These are phyloP conservation scores for Esox lucius DNA, from an alignment of 2,797 vertebrate species.

Conservation along the genomic window DNA sequence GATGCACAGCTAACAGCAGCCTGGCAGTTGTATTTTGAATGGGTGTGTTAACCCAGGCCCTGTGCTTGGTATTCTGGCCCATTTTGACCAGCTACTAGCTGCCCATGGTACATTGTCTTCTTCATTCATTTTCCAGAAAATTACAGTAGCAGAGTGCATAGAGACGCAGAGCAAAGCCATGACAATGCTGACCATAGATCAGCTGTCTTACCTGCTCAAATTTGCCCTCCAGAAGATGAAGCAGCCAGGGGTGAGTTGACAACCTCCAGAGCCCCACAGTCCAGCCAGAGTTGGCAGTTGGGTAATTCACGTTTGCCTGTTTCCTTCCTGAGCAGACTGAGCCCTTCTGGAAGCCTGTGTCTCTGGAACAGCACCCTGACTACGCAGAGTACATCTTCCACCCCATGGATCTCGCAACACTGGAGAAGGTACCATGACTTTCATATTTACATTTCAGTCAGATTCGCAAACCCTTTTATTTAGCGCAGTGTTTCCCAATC, in stretches of 20 bases:
- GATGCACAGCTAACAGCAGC: not conserved
- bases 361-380: constrained; percentile 96
- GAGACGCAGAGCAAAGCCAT: constrained; percentile 99
- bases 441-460: not conserved
- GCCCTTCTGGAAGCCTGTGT: constrained; percentile 97
- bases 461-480: not conserved
- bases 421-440: constrained; percentile 88
- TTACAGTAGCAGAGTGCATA: constrained; percentile 98
- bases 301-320: not conserved
- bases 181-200: constrained; percentile 97
- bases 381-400: constrained; percentile 99
- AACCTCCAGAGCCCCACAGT: not conserved
- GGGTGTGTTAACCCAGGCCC: not conserved
- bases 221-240: constrained; percentile 99
- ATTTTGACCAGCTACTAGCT: not conserved
- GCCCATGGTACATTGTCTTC: not conserved
- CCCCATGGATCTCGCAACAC: constrained; percentile 95
- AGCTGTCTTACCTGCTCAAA: constrained; percentile 97
- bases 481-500: too few relatives aligned
- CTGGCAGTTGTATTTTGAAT: not conserved
- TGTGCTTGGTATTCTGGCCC: not conserved
- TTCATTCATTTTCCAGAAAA: constrained; percentile 83
- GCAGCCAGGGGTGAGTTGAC: constrained; percentile 91
- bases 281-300: not conserved
- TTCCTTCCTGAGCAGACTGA: constrained; percentile 82